Base-by-base conservation (phyloP, 2,888 invertebrate genomes). In the Sisyra nigra region DNA sequence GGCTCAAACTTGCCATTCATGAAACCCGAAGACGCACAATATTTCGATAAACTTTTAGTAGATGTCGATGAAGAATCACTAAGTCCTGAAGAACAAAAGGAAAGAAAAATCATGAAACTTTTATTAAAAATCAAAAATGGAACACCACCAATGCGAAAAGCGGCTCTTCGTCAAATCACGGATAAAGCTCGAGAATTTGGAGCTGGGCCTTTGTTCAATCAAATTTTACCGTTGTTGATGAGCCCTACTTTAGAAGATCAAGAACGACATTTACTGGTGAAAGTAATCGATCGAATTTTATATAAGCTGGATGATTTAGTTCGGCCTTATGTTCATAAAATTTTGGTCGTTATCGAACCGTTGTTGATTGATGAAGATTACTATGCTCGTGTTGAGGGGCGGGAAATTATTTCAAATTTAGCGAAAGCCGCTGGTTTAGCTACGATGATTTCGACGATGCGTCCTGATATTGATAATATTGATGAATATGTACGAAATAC, bases 361-460 rank as follows among this genome's bases (percentile, higher is more conserved):
- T 68, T 98, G 48, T 69, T 98, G 33, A 98, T 98, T 59, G 98
- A 99, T 62, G 98, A 98, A 72, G 98, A 99, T 65, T 99, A 99
- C 66, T 99, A 98, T 61, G 98, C 98, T 18, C 85, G 98, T 60
- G 98, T 98, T 7, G 98, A 99, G 65, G 98, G 97, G 51, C 76
- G 98, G 56, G 98, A 98, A 66, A 98, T 98, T 53, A 99, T 98
- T 57, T 96, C 94, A 0, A 99, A 98, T 65, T 69, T 98, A 57
- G 97, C 98, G 0, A 98, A 99, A 68, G 98, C 98, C 2, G 98
- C 98, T 3, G 98, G 98, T 44, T 67, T 98, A 44, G 98, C 98
- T 3, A 99, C 98, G 10, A 99, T 98, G 98, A 99, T 98, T 56
- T 97, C 97, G 3, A 98, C 98, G 0, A 98, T 98, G 98, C 74